A percentile compares a stretch with the other conserved stretches of the same genome.
These are phyloP conservation scores for Hapalemur alaotrensis DNA, from an alignment of 2,797 vertebrate genomes.

Conservation along the genomic window DNA sequence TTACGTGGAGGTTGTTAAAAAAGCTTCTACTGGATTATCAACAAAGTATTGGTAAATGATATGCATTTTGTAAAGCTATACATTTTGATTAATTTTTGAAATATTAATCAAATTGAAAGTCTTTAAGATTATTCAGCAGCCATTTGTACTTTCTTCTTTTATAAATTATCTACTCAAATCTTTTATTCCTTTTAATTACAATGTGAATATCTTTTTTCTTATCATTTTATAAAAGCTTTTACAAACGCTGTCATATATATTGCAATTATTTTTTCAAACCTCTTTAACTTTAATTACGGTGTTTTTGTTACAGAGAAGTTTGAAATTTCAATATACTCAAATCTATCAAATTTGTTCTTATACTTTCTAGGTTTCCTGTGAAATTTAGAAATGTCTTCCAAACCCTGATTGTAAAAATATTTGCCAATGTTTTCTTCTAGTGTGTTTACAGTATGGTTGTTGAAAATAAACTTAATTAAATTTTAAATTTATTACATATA, in stretches of 20 bases:
- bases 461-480: neutral
- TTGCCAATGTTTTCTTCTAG: neutral
- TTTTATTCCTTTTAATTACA: neutral
- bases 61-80: neutral
- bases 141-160: neutral
- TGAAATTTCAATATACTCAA: neutral
- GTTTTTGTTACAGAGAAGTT: neutral
- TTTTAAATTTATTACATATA: neutral
- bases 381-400: neutral
- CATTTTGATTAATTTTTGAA: neutral
- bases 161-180: neutral
- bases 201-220: neutral
- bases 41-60: neutral
- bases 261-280: neutral
- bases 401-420: neutral
- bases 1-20: neutral
- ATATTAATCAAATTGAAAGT: neutral
- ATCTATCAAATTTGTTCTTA: neutral
- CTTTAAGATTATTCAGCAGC: neutral
- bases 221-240: neutral
- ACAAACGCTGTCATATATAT: neutral
- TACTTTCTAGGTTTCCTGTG: neutral
- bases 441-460: neutral
- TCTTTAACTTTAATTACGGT: neutral
- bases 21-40: neutral